Base-by-base conservation (phyloP, 2,113 vertebrate species). In the Amia ocellicauda region DNA sequence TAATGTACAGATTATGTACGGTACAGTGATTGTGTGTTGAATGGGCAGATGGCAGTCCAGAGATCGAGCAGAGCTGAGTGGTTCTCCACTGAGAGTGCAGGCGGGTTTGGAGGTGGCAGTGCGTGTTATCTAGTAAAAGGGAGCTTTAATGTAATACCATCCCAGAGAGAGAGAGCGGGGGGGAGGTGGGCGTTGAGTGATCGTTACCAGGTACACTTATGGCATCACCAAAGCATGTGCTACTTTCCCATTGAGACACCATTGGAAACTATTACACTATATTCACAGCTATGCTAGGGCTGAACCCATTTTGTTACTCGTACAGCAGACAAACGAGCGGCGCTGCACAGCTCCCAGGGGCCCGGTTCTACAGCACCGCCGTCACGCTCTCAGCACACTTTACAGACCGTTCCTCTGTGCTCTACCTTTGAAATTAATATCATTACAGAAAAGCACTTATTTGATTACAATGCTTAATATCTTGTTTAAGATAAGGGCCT, bases 121-220 rank as follows among this genome's bases (percentile, higher is more conserved):
- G 7, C 42, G 53, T 24, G 62, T 63, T 63, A 63, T 63, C 62
- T 54, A 20, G 51, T 14, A 26, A 11, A 40, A 51, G 49, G 26
- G 41, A 55, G 31, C 31, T 53, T 55, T 24, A 63, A 63, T 63
- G 23, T 40, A 55, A 36, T 36, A 36, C 31, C 31, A 36, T 36
- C 31, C 11, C 11, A 11, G 31, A 11, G 31, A 36, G 45, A 16
- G 45, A 63, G 24, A 50, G 67, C 43, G 68, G 0, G 0, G 55
- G 74, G 60, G 73, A 69, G 0, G 56, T 71, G 0, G 0, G 79
- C 45, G 80, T 53, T 11, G 74, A 75, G 40, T 80, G 84, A 86
- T 71, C 20, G 53, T 75, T 26, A 42, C 80, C 84, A 84, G 80
- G 58, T 50, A 42, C 64, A 59, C 36, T 0, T 54, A 27, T 69